Evolutionary conservation across 2,888 invertebrate species (phyloP), one percentile per base, ranked within the genome.

Genomic region (Rhabditoides inermis): DNA sequence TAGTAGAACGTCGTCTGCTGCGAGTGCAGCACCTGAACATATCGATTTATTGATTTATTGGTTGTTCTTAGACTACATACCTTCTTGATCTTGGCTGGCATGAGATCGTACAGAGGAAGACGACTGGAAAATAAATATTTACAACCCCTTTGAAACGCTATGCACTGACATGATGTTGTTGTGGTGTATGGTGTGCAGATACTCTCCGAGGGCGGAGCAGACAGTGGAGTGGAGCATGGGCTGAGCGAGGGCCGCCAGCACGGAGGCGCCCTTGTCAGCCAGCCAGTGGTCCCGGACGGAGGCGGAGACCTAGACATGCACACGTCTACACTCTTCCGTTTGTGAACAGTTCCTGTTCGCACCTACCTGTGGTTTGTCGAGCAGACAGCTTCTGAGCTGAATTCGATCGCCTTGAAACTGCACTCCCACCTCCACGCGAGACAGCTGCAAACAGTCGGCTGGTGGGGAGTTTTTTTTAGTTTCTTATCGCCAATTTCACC

Each of bases 1-100:
- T 55, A 48, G 48, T 50, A 51, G 20, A 65, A 51, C 2, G 51
- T 57, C 20, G 68, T 51, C 39, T 60, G 50, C 18, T 49, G 39
- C 35, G 35, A n/a, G n/a, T n/a, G n/a, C n/a, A n/a, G n/a, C n/a
- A n/a, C 40, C 15, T 1, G 40, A 40, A n/a, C 10, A 2, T 40
- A 15, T 40, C 18, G 40, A 10, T 20, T 40, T 40, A 32, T 32
- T 10, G 10, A 32, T 10, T 32, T n/a, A n/a, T n/a, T n/a, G n/a
- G n/a, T n/a, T n/a, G n/a, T n/a, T 25, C 23, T 36, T 2, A 32
- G 18, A 44, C 37, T 27, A 2, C 27, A 12, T 40, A 58, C 58
- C 51, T 56, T 53, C 12, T 59, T 59, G 15, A 56, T 45, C n/a
- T 39, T 39, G 7, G 40, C 15, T 39, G 40, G 40, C 10, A 39